Evolutionary conservation across 2,113 vertebrate species (phyloP), one percentile per base, ranked within the genome.

Genomic region (Coptodon bakossiorum): DNA sequence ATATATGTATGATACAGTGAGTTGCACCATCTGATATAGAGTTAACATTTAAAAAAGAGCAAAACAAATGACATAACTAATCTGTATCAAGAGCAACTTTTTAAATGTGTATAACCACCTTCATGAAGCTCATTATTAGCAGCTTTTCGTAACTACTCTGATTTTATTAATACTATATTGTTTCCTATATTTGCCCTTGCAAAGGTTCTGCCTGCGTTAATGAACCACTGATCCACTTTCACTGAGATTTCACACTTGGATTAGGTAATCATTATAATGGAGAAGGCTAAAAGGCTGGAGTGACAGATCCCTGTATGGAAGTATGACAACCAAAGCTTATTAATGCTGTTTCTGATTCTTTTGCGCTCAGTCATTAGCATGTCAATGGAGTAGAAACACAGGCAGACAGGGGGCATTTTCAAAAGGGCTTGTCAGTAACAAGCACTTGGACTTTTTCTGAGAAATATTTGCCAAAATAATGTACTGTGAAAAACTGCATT

Each of bases 321-420:
- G 83, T 91, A 79, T 91, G 85, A 88, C 16, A 83, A 86, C 90
- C 83, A 90, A 93, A 92, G 93, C 94, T 92, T 93, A 95, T 95
- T 93, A 93, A 86, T 63, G 81, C 82, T 80, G 81, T 92, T 90
- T 91, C 82, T 83, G 90, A 91, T 91, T 94, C 86, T 53, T 87
- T 81, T 48, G 34, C 27, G 5, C 83, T 34, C 61, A 76, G 57
- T 90, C 88, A 92, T 95, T 95, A 94, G 82, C 89, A 92, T 93
- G 89, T 92, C 91, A 95, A 86, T 90, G 40, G 89, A 91, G 86
- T 3, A 76, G 80, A 80, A 82, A 88, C 81, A 85, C 81, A 66
- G 68, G 76, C 11, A n/a, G 43, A 56, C 17, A 7, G 53, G 66
- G 87, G 87, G 81, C 86, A 86, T 89, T 93, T 91, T 93, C 84